Conservation (phyloP, 1,140 invertebrate species). For the Lucilia cuprina region DNA sequence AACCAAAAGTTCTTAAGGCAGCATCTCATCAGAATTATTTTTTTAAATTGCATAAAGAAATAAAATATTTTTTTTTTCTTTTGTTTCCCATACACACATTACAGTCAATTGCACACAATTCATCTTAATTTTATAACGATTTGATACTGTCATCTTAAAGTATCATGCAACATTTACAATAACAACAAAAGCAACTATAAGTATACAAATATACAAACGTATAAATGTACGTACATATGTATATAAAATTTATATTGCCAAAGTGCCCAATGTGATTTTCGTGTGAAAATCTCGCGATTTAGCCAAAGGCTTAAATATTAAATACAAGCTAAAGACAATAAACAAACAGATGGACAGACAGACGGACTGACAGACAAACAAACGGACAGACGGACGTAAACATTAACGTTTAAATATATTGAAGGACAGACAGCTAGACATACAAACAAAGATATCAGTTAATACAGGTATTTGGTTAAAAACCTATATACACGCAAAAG, state of each 20-base stretch:
- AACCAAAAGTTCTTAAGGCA: no score
- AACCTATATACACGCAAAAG: background rate
- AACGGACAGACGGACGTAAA: background rate
- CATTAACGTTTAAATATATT: background rate
- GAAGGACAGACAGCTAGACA: background rate
- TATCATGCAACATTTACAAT: slow-evolving; percentile 34
- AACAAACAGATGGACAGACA: slow-evolving; percentile 11
- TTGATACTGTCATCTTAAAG: slow-evolving; percentile 3
- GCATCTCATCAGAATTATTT: no score
- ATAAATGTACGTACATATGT: background rate
- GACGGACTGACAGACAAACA: background rate
- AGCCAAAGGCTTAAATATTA: slow-evolving; percentile 31
- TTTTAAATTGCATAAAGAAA: no score
- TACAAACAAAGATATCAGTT: background rate
- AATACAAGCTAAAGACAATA: slow-evolving; percentile 29
- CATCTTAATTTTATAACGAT: background rate
- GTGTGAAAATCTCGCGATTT: slow-evolving; percentile 57
- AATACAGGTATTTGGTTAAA: background rate
- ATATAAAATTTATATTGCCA: background rate
- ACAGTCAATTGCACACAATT: background rate
- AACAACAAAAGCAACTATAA: slow-evolving; percentile 19
- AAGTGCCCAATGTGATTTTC: slow-evolving; percentile 60
- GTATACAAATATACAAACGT: background rate
- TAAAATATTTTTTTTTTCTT: background rate
- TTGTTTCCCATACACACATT: background rate